Evolutionary conservation across 2,113 vertebrate genomes (phyloP).

Genomic region (Gambusia holbrooki): DNA sequence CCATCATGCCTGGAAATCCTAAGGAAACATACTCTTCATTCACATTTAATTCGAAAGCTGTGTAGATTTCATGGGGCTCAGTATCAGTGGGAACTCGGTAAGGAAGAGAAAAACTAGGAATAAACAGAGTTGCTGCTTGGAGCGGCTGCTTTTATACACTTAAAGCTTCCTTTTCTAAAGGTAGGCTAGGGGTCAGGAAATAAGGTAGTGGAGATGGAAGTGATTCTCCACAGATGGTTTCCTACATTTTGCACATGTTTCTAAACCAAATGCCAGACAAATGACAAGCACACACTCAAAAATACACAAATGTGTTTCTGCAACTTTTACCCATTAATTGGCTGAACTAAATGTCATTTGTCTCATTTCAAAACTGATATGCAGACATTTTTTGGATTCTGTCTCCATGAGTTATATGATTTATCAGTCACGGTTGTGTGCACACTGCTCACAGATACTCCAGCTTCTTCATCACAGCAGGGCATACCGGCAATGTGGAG

Average conservation of each 20-base stretch:
- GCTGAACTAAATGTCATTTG: not conserved
- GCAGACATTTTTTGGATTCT: too few species aligned
- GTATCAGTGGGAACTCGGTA: constrained; percentile 51
- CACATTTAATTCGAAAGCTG: constrained; percentile 77
- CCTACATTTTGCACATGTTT: constrained; percentile 33
- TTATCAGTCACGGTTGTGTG: too few species aligned
- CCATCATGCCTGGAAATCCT: constrained; percentile 68
- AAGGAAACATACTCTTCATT: constrained; percentile 73
- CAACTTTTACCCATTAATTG: not conserved
- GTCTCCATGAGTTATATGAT: too few species aligned
- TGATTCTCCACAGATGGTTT: constrained; percentile 37
- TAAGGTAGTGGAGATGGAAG: constrained; percentile 34
- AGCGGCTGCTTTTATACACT: constrained; percentile 68
- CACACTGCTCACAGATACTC: too few species aligned
- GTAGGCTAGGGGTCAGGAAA: constrained; percentile 52
- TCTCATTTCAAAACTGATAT: too few species aligned
- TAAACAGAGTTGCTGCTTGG: constrained; percentile 61
- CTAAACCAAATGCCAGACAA: constrained; percentile 27
- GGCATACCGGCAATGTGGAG: too few species aligned
- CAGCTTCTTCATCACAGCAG: too few species aligned
- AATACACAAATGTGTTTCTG: not conserved
- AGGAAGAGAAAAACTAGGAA: constrained; percentile 45
- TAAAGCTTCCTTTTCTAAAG: constrained; percentile 64
- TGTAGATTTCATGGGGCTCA: constrained; percentile 70
- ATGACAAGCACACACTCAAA: not conserved